These are phyloP conservation scores for Acanthochromis polyacanthus DNA, from an alignment of 2,113 vertebrate genomes.

Conservation along the genomic window DNA sequence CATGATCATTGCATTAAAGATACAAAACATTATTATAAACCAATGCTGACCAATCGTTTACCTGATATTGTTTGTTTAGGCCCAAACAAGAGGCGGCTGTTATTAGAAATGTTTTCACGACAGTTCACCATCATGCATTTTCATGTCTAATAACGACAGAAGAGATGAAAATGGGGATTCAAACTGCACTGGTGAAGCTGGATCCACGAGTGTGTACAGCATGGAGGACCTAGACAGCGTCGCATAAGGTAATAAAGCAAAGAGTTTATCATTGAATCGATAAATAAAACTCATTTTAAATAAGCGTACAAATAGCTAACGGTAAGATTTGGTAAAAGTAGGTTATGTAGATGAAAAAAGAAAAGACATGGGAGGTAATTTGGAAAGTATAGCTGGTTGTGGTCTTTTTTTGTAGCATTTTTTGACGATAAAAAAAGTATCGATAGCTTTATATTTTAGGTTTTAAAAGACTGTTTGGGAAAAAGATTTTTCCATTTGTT, in stretches of 20 bases:
- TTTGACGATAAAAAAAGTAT: too few species aligned
- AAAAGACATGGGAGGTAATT: too few species aligned
- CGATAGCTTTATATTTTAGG: too few species aligned
- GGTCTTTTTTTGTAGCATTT: too few species aligned
- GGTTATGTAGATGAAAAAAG: too few species aligned
- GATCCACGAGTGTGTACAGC: constrained; percentile 19
- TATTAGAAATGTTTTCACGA: constrained; percentile 52
- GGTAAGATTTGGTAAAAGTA: too few species aligned
- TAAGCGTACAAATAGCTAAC: too few species aligned
- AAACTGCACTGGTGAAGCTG: constrained; percentile 61
- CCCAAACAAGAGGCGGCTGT: constrained; percentile 65
- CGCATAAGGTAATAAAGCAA: constrained; percentile 6
- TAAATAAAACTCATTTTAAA: not conserved
- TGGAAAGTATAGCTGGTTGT: too few species aligned
- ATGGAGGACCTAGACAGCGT: constrained; percentile 28
- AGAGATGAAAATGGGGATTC: constrained; percentile 72
- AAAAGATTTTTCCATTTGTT: too few species aligned
- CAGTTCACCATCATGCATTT: constrained; percentile 75
- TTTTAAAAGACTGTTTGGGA: too few species aligned
- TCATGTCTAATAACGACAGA: constrained; percentile 68
- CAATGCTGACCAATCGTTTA: constrained; percentile 48
- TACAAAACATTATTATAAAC: constrained; percentile 60
- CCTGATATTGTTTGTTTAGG: constrained; percentile 74
- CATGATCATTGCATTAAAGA: constrained; percentile 29
- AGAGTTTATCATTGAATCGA: not conserved